These are phyloP conservation scores for Neodontobutis hainanensis DNA, from an alignment of 2,113 vertebrate genomes.

Conservation along the genomic window DNA sequence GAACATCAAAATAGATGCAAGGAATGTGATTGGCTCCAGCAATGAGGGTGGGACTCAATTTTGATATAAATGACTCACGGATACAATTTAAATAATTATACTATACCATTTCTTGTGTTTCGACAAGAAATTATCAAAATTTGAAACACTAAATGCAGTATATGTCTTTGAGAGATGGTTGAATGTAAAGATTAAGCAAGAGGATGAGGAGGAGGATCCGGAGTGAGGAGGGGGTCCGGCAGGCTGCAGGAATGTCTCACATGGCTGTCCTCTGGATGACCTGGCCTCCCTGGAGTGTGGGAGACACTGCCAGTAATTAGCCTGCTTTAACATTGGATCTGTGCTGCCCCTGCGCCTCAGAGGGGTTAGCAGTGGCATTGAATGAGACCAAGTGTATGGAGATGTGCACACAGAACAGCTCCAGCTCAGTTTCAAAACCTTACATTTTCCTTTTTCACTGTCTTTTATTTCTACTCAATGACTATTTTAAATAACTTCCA, in stretches of 20 bases:
- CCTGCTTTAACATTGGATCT: constrained; percentile 70
- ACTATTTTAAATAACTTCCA: constrained; percentile 29
- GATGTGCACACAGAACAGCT: constrained; percentile 40
- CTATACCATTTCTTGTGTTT: too few species aligned
- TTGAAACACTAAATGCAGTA: too few species aligned
- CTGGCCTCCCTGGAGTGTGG: constrained; percentile 72
- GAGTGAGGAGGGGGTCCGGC: constrained; percentile 47
- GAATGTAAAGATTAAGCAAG: not conserved
- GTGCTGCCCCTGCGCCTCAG: constrained; percentile 49
- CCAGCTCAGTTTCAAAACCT: not conserved
- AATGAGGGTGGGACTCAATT: too few species aligned
- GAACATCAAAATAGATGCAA: too few species aligned
- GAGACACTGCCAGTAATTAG: constrained; percentile 75
- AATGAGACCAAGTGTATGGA: constrained; percentile 67
- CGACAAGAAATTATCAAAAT: too few species aligned
- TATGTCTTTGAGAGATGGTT: not conserved
- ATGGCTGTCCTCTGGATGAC: constrained; percentile 75
- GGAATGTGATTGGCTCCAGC: too few species aligned
- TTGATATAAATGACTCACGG: too few species aligned
- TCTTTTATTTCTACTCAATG: constrained; percentile 32
- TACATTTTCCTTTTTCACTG: not conserved
- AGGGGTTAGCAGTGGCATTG: constrained; percentile 73
- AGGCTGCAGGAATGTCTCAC: constrained; percentile 73
- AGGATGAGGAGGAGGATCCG: constrained; percentile 3
- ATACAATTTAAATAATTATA: too few species aligned